These are phyloP conservation scores for Erebia palarica DNA, from an alignment of 2,888 invertebrate species.

Conservation along the genomic window DNA sequence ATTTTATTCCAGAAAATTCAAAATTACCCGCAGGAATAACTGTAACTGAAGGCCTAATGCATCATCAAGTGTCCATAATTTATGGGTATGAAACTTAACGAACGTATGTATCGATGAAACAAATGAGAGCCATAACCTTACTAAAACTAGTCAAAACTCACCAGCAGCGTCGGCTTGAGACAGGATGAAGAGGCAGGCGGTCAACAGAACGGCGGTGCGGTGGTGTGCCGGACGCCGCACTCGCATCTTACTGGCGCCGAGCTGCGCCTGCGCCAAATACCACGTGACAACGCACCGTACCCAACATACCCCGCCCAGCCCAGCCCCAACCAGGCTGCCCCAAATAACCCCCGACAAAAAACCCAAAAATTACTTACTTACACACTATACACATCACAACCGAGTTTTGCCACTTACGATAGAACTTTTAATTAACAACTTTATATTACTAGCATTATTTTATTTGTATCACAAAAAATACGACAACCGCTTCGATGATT, in stretches of 20 bases:
- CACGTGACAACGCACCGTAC: slow-evolving; percentile 68
- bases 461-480: slow-evolving; percentile 78
- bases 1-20: too few species aligned
- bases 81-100: too few species aligned
- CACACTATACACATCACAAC: slow-evolving; percentile 80
- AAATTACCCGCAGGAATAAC: too few species aligned
- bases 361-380: slow-evolving; percentile 66
- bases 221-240: slow-evolving; percentile 74
- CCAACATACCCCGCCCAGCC: slow-evolving; percentile 62
- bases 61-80: too few species aligned
- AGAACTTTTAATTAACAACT: slow-evolving; percentile 23
- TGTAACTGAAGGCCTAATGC: too few species aligned
- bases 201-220: slow-evolving; percentile 74
- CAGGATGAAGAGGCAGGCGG: slow-evolving; percentile 74
- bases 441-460: slow-evolving; percentile 49
- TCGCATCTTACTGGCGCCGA: slow-evolving; percentile 81
- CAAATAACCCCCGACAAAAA: slow-evolving; percentile 23
- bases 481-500: slow-evolving; percentile 81
- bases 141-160: slow-evolving; percentile 55
- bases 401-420: slow-evolving; percentile 78
- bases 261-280: slow-evolving; percentile 76
- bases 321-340: background rate
- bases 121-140: slow-evolving; percentile 32
- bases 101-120: slow-evolving; percentile 19
- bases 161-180: slow-evolving; percentile 74